A percentile compares a stretch with the other conserved stretches of the same genome.
Evolutionary conservation across 2,888 invertebrate genomes (phyloP).

Genomic region (Strigamia maritima): DNA sequence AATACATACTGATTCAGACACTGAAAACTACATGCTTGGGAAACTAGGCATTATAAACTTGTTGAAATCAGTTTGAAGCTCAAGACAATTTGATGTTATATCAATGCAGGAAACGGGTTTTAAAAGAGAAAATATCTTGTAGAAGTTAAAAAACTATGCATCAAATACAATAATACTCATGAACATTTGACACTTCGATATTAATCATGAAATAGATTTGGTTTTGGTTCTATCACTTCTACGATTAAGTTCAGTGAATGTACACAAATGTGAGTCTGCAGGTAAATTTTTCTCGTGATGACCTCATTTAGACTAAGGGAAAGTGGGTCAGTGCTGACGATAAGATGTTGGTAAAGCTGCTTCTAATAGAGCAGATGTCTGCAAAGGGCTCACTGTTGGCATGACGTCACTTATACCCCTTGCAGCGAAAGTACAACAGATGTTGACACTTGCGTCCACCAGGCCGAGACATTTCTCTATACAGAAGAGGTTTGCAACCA

Average conservation of each 20-base stretch:
- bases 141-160: too few species aligned
- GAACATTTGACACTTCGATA: too few species aligned
- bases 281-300: neutral
- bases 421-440: constrained; percentile 30
- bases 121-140: neutral
- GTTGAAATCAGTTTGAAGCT: neutral
- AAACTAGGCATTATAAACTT: too few species aligned
- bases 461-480: constrained; percentile 20
- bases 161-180: too few species aligned
- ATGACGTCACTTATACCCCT: constrained; percentile 19
- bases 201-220: neutral
- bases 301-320: neutral
- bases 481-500: neutral
- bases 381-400: neutral
- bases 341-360: neutral
- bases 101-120: neutral
- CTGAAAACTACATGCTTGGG: too few species aligned
- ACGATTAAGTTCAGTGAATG: too few species aligned
- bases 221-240: too few species aligned
- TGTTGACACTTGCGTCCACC: constrained; percentile 29
- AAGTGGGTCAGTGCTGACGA: constrained; percentile 20
- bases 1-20: too few species aligned
- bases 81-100: neutral
- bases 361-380: neutral
- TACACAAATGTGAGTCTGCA: neutral